A percentile compares a stretch with the other conserved stretches of the same genome.
Conservation (phyloP, 2,888 invertebrate species). For the Ceratothoa steindachneri region DNA sequence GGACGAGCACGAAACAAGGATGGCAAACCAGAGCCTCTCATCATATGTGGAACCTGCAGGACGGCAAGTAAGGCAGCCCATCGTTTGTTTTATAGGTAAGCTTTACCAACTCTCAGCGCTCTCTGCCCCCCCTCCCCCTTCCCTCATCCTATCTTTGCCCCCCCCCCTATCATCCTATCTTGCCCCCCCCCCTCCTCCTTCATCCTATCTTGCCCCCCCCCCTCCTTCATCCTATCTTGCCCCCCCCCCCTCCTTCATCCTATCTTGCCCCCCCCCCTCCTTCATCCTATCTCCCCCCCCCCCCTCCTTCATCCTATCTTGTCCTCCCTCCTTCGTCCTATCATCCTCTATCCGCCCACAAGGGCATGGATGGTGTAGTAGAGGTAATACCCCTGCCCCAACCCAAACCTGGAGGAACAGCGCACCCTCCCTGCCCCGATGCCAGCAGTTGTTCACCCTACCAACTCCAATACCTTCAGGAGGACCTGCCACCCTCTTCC, state of each 20-base stretch:
- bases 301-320: neutral
- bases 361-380: too few relatives aligned
- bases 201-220: neutral
- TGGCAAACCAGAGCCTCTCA: slow-evolving; percentile 58
- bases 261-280: neutral
- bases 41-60: slow-evolving; percentile 62
- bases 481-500: too few relatives aligned
- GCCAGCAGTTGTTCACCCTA: too few relatives aligned
- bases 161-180: neutral
- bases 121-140: neutral
- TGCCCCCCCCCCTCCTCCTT: neutral
- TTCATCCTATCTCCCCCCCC: neutral
- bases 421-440: too few relatives aligned
- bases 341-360: neutral
- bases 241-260: neutral
- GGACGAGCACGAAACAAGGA: slow-evolving; percentile 56
- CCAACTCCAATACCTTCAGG: too few relatives aligned
- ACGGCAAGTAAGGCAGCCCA: slow-evolving; percentile 61
- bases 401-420: too few relatives aligned
- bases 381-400: too few relatives aligned
- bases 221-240: neutral
- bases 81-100: slow-evolving; percentile 47
- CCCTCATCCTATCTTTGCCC: neutral
- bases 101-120: neutral
- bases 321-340: slow-evolving; percentile 4